Conservation (phyloP, 2,113 vertebrate species). For the Pachyramphus minor region DNA sequence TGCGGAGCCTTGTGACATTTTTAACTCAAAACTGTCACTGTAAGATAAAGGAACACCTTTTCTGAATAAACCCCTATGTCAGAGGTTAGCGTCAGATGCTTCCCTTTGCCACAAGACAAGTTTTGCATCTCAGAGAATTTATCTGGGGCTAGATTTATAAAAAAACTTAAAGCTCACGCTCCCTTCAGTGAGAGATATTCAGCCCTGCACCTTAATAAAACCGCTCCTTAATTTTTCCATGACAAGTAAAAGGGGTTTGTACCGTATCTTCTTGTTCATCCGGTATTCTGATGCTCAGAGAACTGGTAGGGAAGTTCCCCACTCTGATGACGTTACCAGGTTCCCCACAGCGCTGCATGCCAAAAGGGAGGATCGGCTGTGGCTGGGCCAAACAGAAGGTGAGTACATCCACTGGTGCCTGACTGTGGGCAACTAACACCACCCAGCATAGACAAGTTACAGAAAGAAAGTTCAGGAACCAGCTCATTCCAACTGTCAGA, state of each 20-base stretch:
- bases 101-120: neutral
- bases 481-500: neutral
- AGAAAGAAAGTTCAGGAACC: neutral
- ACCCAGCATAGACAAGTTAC: neutral
- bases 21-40: neutral
- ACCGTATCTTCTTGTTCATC: neutral
- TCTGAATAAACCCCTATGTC: neutral
- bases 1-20: neutral
- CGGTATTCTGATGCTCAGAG: neutral
- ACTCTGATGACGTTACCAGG: fast-evolving
- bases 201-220: neutral
- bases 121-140: neutral
- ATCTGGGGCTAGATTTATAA: neutral
- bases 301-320: neutral
- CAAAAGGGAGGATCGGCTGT: neutral
- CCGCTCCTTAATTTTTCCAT: neutral
- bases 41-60: neutral
- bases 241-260: neutral
- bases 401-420: neutral
- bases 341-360: neutral
- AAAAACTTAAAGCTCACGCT: neutral
- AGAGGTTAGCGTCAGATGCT: neutral
- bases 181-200: neutral
- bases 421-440: neutral
- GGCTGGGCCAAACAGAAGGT: neutral